A percentile compares a stretch with the other conserved stretches of the same genome.
phyloP scores from a whole-genome alignment of 1,140 invertebrate genomes.

The Drosophila pectinifera region DNA sequence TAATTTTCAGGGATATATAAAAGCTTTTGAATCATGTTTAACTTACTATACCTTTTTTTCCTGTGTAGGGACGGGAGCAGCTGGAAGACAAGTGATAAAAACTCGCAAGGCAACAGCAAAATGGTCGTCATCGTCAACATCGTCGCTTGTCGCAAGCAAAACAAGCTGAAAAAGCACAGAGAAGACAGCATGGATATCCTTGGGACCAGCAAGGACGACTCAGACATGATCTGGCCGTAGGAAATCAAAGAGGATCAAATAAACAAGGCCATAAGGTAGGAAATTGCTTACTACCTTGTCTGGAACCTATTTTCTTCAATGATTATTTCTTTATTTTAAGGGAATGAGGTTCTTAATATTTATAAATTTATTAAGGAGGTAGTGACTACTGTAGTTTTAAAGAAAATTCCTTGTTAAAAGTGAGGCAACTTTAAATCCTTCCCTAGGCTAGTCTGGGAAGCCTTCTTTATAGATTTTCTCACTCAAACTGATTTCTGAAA shows the following conservation, averaged over 20 bases:
- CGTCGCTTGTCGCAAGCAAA: slow-evolving; percentile 49
- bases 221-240: not conserved
- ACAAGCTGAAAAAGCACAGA: slow-evolving; percentile 18
- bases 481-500: not conserved
- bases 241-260: no score
- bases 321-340: no score
- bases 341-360: no score
- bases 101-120: slow-evolving; percentile 52
- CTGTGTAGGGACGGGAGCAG: not conserved
- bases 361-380: no score
- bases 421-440: no score
- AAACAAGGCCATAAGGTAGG: not conserved
- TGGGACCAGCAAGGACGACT: slow-evolving; percentile 6
- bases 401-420: not conserved
- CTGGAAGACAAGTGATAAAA: slow-evolving; percentile 31
- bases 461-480: not conserved
- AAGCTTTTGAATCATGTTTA: no score
- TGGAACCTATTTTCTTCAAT: no score
- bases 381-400: no score
- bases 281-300: no score
- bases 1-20: no score
- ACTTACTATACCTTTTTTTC: not conserved
- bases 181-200: slow-evolving; percentile 3
- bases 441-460: not conserved
- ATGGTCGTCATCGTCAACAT: slow-evolving; percentile 61